Percentiles rank a stretch among this genome's conserved stretches.
phyloP scores from a whole-genome alignment of 2,888 invertebrate species.

The Campopleginae sp. region DNA sequence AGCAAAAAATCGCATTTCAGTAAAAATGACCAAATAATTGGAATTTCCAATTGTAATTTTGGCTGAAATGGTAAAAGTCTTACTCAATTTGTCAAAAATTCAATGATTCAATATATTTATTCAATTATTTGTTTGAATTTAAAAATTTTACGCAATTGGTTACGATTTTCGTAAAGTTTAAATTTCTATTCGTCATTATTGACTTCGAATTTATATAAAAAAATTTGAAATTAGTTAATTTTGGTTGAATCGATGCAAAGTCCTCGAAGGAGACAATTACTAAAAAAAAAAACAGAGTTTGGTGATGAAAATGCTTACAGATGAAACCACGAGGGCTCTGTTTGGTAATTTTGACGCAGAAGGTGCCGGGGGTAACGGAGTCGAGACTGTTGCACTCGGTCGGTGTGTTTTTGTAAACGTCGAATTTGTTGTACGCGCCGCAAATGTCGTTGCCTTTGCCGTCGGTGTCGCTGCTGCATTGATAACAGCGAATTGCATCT shows the following conservation, averaged over 20 bases:
- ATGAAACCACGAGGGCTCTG: slow-evolving; percentile 97
- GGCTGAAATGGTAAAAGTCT: too few relatives aligned
- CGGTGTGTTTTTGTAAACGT: slow-evolving; percentile 93
- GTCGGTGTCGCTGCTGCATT: slow-evolving; percentile 95
- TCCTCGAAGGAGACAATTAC: background rate
- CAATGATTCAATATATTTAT: too few relatives aligned
- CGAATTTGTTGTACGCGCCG: slow-evolving; percentile 95
- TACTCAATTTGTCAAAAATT: too few relatives aligned
- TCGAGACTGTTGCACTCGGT: slow-evolving; percentile 98
- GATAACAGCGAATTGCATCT: slow-evolving; percentile 94
- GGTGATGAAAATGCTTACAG: slow-evolving; percentile 88
- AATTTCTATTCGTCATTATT: too few relatives aligned
- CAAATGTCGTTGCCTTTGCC: slow-evolving; percentile 93
- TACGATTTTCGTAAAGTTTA: too few relatives aligned
- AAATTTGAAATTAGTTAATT: background rate
- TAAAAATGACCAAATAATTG: too few relatives aligned
- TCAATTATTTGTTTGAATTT: too few relatives aligned
- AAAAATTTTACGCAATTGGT: too few relatives aligned
- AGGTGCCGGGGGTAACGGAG: slow-evolving; percentile 96
- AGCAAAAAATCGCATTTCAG: too few relatives aligned
- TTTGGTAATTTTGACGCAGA: slow-evolving; percentile 97
- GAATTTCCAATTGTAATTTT: too few relatives aligned
- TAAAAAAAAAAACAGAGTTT: background rate
- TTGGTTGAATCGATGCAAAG: background rate
- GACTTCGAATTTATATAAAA: too few relatives aligned